Base-by-base conservation (phyloP, 2,113 vertebrate species). In the Orthonyx spaldingii region DNA sequence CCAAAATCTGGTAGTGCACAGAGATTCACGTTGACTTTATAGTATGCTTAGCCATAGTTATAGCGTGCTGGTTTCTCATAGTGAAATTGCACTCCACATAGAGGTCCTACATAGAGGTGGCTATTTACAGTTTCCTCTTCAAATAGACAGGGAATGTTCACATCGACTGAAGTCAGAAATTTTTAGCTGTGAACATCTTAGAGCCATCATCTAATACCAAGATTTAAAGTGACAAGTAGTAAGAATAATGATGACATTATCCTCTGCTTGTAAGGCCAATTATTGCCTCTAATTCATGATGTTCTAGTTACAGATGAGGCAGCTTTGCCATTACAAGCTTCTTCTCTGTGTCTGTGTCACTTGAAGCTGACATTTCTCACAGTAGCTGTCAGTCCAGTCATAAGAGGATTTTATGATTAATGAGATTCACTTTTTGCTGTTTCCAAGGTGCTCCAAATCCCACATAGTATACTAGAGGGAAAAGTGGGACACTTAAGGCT, bases 331-430 rank as follows among this genome's bases (percentile, higher is more conserved):
- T 90, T 79, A 70, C 55, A 89, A 87, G 57, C 39, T 70, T 6
- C 32, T 91, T 92, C n/a, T 84, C 41, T 53, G n/a, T 82, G 42
- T 60, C 61, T 91, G 17, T 93, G 66, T 93, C 57, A 26, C 3
- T 39, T 2, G 4, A 77, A 24, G 68, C 18, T 94, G 85, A 78
- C 71, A 72, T 87, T 94, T 96, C 56, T 92, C 78, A 64, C 33
- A 59, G n/a, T 81, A 84, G 37, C 39, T 95, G 56, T 86, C 57
- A 87, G 84, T 81, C 60, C 86, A 85, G 47, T 77, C 70, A 41
- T 46, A 59, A 74, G 55, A 82, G 39, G 24, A 78, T 96, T 96
- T 93, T 70, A 61, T 75, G 74, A 90, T 89, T 89, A 85, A 89
- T 59, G 49, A 75, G 46, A 91, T 57, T 78, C 33, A 68, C 37